These are phyloP conservation scores for Scomberomorus guttatus DNA, from an alignment of 2,797 vertebrate species.

Conservation along the genomic window DNA sequence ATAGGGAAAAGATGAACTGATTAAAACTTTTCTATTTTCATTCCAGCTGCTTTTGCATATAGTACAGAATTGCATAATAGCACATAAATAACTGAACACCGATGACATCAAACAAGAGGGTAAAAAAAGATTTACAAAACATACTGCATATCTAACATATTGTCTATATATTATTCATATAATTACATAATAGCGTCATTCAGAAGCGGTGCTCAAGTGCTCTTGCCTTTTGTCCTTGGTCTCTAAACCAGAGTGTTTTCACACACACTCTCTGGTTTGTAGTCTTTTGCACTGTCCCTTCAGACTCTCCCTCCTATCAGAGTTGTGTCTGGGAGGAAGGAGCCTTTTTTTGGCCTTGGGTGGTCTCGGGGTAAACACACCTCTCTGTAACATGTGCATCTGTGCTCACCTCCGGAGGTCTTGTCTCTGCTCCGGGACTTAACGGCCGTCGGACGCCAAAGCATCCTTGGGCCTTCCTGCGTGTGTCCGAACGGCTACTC, in stretches of 20 bases:
- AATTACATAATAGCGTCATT: slow-evolving; percentile 79
- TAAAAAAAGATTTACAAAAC: slow-evolving; percentile 85
- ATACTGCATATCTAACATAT: slow-evolving; percentile 84
- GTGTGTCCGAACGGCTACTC: slow-evolving; percentile 7
- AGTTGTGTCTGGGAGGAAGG: slow-evolving; percentile 66
- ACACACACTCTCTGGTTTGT: slow-evolving; percentile 21
- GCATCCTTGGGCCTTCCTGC: slow-evolving; percentile 22
- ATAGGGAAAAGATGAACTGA: slow-evolving; percentile 58
- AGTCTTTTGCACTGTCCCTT: slow-evolving; percentile 75
- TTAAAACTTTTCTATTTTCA: slow-evolving; percentile 77
- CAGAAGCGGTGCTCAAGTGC: slow-evolving; percentile 78
- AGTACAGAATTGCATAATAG: slow-evolving; percentile 85
- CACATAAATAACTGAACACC: slow-evolving; percentile 82
- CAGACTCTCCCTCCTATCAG: slow-evolving; percentile 67
- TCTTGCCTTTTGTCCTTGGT: slow-evolving; percentile 51
- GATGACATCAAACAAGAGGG: slow-evolving; percentile 80
- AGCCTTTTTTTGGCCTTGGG: slow-evolving; percentile 65
- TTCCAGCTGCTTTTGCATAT: slow-evolving; percentile 83
- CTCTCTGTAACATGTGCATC: slow-evolving; percentile 57
- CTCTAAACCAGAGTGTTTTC: slow-evolving; percentile 35
- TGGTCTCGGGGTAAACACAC: slow-evolving; percentile 51
- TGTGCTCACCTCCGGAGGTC: slow-evolving; percentile 62
- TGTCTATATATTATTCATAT: slow-evolving; percentile 78
- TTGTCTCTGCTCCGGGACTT: slow-evolving; percentile 40
- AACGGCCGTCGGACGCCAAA: slow-evolving; percentile 35